These are phyloP conservation scores for Bombus consobrinus DNA, from an alignment of 1,140 invertebrate genomes.

Conservation along the genomic window DNA sequence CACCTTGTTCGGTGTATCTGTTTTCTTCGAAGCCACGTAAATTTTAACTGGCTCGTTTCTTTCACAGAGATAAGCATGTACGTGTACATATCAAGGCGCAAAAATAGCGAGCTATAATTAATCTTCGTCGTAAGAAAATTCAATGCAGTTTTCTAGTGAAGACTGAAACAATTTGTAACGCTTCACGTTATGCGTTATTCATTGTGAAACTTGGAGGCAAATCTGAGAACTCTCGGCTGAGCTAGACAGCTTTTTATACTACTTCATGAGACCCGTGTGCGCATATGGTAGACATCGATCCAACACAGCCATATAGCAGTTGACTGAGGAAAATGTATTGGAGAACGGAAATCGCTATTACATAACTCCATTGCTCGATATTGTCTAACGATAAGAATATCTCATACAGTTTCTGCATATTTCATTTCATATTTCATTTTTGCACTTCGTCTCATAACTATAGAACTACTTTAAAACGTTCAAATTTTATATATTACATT, in stretches of 20 bases:
- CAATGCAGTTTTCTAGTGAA: not conserved
- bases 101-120: not conserved
- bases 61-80: not conserved
- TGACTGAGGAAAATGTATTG: slow-evolving; percentile 8
- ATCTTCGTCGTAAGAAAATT: not conserved
- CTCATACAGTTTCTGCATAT: not conserved
- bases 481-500: too few species aligned
- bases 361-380: not conserved
- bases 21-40: not conserved
- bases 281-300: slow-evolving; percentile 35
- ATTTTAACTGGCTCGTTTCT: not conserved
- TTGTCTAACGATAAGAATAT: slow-evolving; percentile 5
- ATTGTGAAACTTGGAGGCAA: slow-evolving; percentile 14
- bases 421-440: not conserved
- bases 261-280: not conserved
- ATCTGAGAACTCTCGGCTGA: slow-evolving; percentile 11
- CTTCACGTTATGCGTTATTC: slow-evolving; percentile 28
- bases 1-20: not conserved
- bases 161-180: not conserved
- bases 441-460: not conserved
- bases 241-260: slow-evolving; percentile 13
- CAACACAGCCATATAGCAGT: not conserved
- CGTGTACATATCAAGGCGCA: not conserved
- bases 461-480: not conserved
- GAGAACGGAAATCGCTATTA: not conserved